A percentile compares a stretch with the other conserved stretches of the same genome.
phyloP scores from a whole-genome alignment of 2,888 invertebrate species.

The Drosophila suboccidentalis region DNA sequence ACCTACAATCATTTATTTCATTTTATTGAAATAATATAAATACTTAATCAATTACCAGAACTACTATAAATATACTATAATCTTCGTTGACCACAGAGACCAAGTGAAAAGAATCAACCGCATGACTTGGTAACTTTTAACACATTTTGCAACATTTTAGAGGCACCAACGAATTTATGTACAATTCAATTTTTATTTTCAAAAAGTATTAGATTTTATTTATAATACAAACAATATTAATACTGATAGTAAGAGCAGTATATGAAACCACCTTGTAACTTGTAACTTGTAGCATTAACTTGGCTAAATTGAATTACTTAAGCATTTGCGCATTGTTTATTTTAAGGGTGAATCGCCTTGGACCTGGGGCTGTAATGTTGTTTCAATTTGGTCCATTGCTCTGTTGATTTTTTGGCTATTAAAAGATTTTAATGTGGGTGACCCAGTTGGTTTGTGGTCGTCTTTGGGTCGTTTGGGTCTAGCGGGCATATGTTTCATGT shows the following conservation, averaged over 20 bases:
- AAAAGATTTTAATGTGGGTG: background rate
- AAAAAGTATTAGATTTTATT: background rate
- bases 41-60: too few species aligned
- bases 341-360: background rate
- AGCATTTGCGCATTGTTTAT: background rate
- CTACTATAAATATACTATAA: too few species aligned
- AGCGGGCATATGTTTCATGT: background rate
- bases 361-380: background rate
- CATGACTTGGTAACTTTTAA: background rate
- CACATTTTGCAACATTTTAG: background rate
- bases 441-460: background rate
- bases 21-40: too few species aligned
- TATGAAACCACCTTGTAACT: background rate
- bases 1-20: too few species aligned
- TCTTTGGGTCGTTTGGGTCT: background rate
- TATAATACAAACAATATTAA: background rate
- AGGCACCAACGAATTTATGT: too few species aligned
- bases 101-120: background rate
- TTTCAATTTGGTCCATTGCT: background rate
- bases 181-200: too few species aligned
- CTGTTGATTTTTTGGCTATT: constrained; percentile 1
- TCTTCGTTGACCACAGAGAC: background rate
- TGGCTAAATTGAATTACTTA: constrained; percentile 1
- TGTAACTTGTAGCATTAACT: background rate
- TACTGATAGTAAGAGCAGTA: background rate